Conservation (phyloP, 1,140 invertebrate species). For the Halyomorpha halys region DNA sequence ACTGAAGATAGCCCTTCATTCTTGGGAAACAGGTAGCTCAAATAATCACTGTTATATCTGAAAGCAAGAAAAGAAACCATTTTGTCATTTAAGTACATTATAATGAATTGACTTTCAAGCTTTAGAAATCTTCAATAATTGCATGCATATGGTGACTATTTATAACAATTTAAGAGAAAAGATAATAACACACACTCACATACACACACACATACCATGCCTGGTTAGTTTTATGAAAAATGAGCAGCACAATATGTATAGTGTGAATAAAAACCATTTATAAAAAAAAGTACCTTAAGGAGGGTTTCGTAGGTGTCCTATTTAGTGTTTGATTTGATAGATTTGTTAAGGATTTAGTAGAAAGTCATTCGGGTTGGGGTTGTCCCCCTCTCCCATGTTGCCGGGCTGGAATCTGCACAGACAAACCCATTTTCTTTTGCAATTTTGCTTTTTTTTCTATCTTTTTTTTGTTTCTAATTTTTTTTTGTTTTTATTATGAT, state of each 20-base stretch:
- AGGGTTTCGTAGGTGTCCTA: slow-evolving; percentile 10
- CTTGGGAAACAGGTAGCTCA: too few relatives aligned
- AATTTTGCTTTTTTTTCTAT: slow-evolving; percentile 1
- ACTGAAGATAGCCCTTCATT: not conserved
- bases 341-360: slow-evolving; percentile 18
- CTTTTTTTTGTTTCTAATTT: slow-evolving; percentile 18
- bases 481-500: slow-evolving; percentile 10
- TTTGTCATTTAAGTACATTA: too few relatives aligned
- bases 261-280: slow-evolving; percentile 3
- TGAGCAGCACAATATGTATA: slow-evolving; percentile 15
- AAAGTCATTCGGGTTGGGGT: slow-evolving; percentile 26
- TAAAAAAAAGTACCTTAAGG: slow-evolving; percentile 9
- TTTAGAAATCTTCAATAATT: too few relatives aligned
- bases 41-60: too few relatives aligned
- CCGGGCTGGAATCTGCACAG: slow-evolving; percentile 26
- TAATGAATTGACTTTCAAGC: too few relatives aligned
- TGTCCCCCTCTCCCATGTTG: slow-evolving; percentile 23
- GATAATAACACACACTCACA: too few relatives aligned
- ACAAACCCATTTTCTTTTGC: slow-evolving; percentile 19
- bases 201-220: not conserved
- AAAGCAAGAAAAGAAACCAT: too few relatives aligned
- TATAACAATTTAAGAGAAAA: too few relatives aligned
- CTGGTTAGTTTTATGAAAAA: slow-evolving; percentile 4
- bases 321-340: slow-evolving; percentile 6
- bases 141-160: too few relatives aligned